Base-by-base conservation (phyloP, 2,797 vertebrate species). In the Falco naumanni region DNA sequence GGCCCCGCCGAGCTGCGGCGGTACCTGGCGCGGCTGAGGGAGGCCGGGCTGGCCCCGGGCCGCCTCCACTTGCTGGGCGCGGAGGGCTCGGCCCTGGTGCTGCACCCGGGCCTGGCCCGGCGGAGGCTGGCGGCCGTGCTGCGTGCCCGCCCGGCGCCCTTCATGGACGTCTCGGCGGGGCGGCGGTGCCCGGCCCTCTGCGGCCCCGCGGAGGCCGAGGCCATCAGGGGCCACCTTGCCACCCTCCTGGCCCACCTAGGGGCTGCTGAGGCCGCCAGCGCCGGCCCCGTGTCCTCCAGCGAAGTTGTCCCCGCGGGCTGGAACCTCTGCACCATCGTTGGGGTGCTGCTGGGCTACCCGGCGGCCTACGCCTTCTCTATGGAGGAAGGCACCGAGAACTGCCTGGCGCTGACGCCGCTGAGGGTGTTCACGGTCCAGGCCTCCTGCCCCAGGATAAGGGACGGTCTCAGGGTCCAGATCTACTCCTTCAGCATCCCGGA, bases 401-500 rank as follows among this genome's bases (percentile, higher is more conserved):
- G 99, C 90, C 96, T 99, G 96, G 98, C 98, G 9, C 96, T 99
- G 97, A 98, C 97, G 1, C 99, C 99, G 5, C 98, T 99, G 74
- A 96, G 92, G 48, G 98, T 99, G 60, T 98, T 98, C 68, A 98
- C 97, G 4, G 98, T 97, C 41, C 97, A 43, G 72, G 98, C 97
- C 4, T 95, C 93, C 19, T 99, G 98, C 97, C 95, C 96, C 72
- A 89, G 95, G 31, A 97, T 98, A 25, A 53, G 71, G 18, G 53
- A 77, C 0, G 90, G 95, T 31, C 97, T 98, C 64, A 89, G 68
- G 31, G 97, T 98, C 69, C 97, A 90, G 71, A 97, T 99, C 31
- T 99, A 98, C 94, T 99, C 99, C 45, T 99, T 99, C 96, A 99
- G 99, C 68, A 56, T 99, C 86, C 99, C 99, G 0, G 98, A 98